Conservation (phyloP, 1,140 invertebrate species). For the Drosophila persimilis region DNA sequence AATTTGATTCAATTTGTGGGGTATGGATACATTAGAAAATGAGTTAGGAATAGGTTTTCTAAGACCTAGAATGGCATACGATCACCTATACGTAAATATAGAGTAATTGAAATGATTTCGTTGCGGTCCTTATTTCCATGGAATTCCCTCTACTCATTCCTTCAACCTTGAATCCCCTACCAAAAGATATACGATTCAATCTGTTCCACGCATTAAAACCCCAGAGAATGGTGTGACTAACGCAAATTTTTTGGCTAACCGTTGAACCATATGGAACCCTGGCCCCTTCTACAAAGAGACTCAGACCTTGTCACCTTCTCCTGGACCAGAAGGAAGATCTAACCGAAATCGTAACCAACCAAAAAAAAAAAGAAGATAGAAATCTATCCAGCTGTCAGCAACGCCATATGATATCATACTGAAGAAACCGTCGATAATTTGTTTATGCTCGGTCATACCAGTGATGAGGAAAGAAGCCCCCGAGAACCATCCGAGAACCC, state of each 20-base stretch:
- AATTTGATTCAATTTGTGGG: no score
- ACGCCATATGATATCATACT: slow-evolving; percentile 61
- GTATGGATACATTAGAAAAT: no score
- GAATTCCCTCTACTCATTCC: background rate
- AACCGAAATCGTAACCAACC: slow-evolving; percentile 30
- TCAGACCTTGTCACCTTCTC: slow-evolving; percentile 63
- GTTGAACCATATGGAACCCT: slow-evolving; percentile 29
- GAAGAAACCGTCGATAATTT: slow-evolving; percentile 74
- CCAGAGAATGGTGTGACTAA: slow-evolving; percentile 24
- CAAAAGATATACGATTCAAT: slow-evolving; percentile 1
- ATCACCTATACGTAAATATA: no score
- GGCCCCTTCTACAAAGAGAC: slow-evolving; percentile 13
- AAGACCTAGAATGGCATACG: no score
- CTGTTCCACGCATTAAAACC: slow-evolving; percentile 5
- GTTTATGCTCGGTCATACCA: slow-evolving; percentile 64
- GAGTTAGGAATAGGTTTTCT: no score
- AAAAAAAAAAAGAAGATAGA: background rate
- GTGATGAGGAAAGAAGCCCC: slow-evolving; percentile 16
- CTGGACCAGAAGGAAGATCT: slow-evolving; percentile 26
- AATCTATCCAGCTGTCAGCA: slow-evolving; percentile 35
- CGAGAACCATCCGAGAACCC: slow-evolving; percentile 1
- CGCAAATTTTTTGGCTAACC: slow-evolving; percentile 61
- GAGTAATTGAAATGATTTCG: no score
- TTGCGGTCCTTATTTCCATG: no score
- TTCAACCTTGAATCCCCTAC: background rate